These are phyloP conservation scores for Salvator merianae DNA, from an alignment of 2,113 vertebrate genomes.

Conservation along the genomic window DNA sequence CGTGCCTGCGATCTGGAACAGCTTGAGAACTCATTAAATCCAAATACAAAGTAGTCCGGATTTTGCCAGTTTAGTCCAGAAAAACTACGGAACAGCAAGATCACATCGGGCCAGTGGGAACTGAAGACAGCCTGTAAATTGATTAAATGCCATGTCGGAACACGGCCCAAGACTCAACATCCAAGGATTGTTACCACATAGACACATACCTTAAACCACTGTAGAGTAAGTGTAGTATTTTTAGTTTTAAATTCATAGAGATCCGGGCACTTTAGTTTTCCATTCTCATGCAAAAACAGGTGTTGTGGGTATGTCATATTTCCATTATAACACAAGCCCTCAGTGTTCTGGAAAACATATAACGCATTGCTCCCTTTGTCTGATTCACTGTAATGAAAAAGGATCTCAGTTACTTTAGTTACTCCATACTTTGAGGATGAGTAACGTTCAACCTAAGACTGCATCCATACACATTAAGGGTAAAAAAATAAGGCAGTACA, in stretches of 20 bases:
- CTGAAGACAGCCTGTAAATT: too few relatives aligned
- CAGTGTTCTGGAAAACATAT: constrained; percentile 66
- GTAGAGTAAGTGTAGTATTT: constrained; percentile 65
- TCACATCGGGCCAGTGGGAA: too few relatives aligned
- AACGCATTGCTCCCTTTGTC: constrained; percentile 55
- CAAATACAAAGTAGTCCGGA: too few relatives aligned
- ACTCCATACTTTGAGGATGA: too few relatives aligned
- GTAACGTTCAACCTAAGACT: too few relatives aligned
- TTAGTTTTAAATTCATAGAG: constrained; percentile 67
- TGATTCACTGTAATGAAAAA: constrained; percentile 71
- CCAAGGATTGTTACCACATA: background rate
- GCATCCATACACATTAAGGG: too few relatives aligned
- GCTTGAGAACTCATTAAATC: too few relatives aligned
- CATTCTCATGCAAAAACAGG: constrained; percentile 18
- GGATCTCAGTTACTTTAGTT: background rate
- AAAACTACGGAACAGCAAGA: too few relatives aligned
- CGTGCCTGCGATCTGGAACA: too few relatives aligned
- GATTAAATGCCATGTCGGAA: too few relatives aligned
- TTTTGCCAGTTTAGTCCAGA: too few relatives aligned
- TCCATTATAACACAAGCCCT: constrained; percentile 69
- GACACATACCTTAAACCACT: constrained; percentile 86
- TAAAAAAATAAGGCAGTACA: too few relatives aligned
- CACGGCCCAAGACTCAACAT: background rate
- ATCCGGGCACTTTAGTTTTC: constrained; percentile 79
- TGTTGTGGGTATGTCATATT: constrained; percentile 56